These are phyloP conservation scores for Dermochelys coriacea DNA, from an alignment of 2,797 vertebrate genomes.

Conservation along the genomic window DNA sequence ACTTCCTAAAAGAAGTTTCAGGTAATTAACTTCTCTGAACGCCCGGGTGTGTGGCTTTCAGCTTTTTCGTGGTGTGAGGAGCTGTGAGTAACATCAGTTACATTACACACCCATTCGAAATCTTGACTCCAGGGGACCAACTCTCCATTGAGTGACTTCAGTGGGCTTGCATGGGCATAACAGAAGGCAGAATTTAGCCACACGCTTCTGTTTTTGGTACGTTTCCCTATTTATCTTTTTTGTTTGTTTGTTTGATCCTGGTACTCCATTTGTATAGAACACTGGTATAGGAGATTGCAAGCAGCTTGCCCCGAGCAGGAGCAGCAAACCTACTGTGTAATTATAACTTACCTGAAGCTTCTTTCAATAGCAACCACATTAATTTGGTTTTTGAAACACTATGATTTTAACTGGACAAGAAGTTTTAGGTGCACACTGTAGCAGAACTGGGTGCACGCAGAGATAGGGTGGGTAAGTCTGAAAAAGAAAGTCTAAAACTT, in stretches of 20 bases:
- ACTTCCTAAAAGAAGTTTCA: background rate
- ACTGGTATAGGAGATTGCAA: background rate
- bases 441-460: background rate
- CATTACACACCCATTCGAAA: background rate
- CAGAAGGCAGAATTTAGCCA: background rate
- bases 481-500: background rate
- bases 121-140: background rate
- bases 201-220: background rate
- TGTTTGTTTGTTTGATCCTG: background rate
- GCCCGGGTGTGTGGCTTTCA: background rate
- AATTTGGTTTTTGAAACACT: background rate
- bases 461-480: background rate
- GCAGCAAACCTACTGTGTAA: background rate
- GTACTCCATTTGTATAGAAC: background rate
- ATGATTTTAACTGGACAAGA: background rate
- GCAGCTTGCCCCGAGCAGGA: background rate
- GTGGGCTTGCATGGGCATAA: background rate
- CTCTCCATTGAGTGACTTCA: background rate
- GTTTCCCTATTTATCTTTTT: background rate
- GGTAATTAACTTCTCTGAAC: background rate
- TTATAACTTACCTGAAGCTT: background rate
- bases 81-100: background rate
- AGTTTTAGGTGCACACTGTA: rapidly evolving
- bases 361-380: background rate
- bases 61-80: background rate